phyloP scores from a whole-genome alignment of 2,113 vertebrate species.

The Tor tambroides region DNA sequence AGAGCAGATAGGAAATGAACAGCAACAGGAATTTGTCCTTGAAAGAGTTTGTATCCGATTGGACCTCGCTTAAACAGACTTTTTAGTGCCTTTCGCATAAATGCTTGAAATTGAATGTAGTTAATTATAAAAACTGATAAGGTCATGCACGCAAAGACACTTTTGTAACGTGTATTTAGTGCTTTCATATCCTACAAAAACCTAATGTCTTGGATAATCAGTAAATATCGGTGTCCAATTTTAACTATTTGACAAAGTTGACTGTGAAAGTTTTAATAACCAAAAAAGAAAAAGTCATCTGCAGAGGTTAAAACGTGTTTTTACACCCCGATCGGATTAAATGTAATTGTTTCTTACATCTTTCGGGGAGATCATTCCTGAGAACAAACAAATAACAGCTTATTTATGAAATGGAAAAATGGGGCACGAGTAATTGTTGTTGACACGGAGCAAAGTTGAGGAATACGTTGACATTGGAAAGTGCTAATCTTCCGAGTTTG shows the following conservation, averaged over 20 bases:
- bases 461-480: constrained; percentile 13
- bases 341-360: not conserved
- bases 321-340: not conserved
- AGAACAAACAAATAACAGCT: constrained; percentile 13
- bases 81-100: not conserved
- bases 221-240: not conserved
- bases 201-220: not conserved
- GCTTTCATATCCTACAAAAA: not conserved
- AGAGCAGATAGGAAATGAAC: not conserved
- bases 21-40: constrained; percentile 63
- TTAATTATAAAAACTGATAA: not conserved
- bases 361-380: not conserved
- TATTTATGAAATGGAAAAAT: constrained; percentile 19
- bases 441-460: constrained; percentile 16
- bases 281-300: not conserved
- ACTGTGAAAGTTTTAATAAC: not conserved
- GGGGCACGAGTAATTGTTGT: not conserved
- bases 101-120: constrained; percentile 18
- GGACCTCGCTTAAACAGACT: not conserved
- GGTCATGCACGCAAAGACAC: not conserved
- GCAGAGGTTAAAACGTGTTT: not conserved
- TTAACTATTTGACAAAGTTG: not conserved
- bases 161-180: not conserved
- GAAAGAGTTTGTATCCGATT: constrained; percentile 25
- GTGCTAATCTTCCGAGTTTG: not conserved